These are phyloP conservation scores for Pelagia noctiluca DNA, from an alignment of 30 jellyfish, hydroid and myxozoan genomes.

Conservation along the genomic window DNA sequence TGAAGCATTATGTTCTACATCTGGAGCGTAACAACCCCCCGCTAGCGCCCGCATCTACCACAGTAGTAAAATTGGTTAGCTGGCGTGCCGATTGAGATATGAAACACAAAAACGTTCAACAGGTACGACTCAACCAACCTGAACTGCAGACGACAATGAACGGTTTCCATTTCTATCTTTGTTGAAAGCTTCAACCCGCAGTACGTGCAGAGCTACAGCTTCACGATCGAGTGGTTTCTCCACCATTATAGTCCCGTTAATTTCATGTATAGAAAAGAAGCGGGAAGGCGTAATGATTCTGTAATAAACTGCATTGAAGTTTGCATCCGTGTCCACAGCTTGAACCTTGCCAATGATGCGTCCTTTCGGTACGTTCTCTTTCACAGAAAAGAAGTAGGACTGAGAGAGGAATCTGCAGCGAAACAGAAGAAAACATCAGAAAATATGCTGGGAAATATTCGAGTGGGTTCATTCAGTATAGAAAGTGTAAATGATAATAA, in stretches of 20 bases:
- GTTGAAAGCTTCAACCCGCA: constrained; percentile 61
- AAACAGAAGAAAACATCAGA: neutral
- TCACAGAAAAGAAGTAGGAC: constrained; percentile 58
- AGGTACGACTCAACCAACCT: neutral
- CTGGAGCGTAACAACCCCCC: no score
- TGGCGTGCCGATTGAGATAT: no score
- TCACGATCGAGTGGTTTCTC: constrained; percentile 66
- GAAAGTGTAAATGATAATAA: no score
- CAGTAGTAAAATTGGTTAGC: no score
- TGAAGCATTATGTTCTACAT: no score
- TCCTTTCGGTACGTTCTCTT: constrained; percentile 57
- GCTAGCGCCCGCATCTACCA: no score
- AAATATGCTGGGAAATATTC: neutral
- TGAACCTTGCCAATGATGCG: constrained; percentile 61
- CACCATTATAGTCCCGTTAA: constrained; percentile 32
- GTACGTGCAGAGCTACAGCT: constrained; percentile 5
- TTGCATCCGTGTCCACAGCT: constrained; percentile 64
- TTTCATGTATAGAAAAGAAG: constrained; percentile 14
- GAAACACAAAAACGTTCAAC: neutral
- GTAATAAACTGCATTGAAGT: constrained; percentile 24
- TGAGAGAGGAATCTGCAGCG: constrained; percentile 59
- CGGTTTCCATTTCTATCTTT: constrained; percentile 64
- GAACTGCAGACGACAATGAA: constrained; percentile 46
- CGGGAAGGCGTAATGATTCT: neutral
- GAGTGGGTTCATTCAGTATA: no score